Evolutionary conservation across 2,113 vertebrate species (phyloP), one percentile per base, ranked within the genome.

Genomic region (Dipodomys merriami): DNA sequence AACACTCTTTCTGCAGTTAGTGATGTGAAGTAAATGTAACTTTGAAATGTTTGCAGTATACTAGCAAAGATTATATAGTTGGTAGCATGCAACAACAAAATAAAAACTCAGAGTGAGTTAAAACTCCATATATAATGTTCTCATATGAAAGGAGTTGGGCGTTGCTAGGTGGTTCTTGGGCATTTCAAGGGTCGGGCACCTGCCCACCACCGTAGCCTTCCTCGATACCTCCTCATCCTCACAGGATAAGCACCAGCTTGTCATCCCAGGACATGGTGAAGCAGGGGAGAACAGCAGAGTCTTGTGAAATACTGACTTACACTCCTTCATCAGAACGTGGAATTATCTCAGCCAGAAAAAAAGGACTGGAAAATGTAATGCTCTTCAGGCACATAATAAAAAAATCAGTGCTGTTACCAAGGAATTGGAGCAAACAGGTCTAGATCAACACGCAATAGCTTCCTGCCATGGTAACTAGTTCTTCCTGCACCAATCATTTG

Each of bases 221-320:
- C 0, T 9, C 2, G 46, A 7, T 16, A 1, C 5, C 1, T 0
- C 20, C 23, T 73, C 5, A 27, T 6, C 23, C 8, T 18, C 29
- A 0, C 4, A 57, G 44, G 12, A 53, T 0, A 9, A 53, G 25
- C 1, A 39, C 5, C 23, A 5, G 19, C 1, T 10, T 33, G 53
- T 25, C 7, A 7, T 5, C 11, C 0, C 5, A 5, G 7, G 6
- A 23, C 3, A 6, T 29, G n/a, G 8, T 39, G 39, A 1, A 7
- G 18, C 71, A 2, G 5, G 44, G 46, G 13, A 83, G 29, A 72
- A 22, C 16, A 16, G 25, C 39, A 2, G n/a, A 46, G 22, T 6
- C 6, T 18, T 79, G 8, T 25, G 2, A 7, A 74, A 22, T 7
- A 67, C 3, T 2, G 1, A 2, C 18, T n/a, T 68, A 4, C 1